Conservation (phyloP, 2,797 vertebrate genomes). For the Cirrhinus molitorella region DNA sequence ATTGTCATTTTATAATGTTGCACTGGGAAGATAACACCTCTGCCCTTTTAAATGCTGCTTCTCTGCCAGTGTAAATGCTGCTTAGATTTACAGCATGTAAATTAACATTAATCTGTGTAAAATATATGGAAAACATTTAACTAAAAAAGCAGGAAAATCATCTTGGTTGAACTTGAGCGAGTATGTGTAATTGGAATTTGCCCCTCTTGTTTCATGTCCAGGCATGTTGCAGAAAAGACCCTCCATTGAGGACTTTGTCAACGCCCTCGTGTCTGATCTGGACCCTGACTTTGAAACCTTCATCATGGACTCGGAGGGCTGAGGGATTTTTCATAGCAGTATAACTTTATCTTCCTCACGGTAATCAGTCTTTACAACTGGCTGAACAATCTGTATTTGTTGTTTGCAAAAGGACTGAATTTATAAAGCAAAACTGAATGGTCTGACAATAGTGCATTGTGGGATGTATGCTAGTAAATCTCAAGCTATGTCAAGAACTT, state of each 20-base stretch:
- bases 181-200: conserved; percentile 7
- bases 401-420: neutral
- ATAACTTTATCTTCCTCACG: neutral
- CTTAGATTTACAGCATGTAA: neutral
- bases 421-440: neutral
- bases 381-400: neutral
- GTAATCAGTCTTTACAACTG: neutral
- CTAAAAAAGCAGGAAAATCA: neutral
- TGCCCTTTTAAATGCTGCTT: neutral
- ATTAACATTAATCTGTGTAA: neutral
- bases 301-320: conserved; percentile 89
- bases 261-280: conserved; percentile 92
- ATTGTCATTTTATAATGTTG: conserved; percentile 17
- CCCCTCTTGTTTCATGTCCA: conserved; percentile 68
- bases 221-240: conserved; percentile 94
- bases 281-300: conserved; percentile 92
- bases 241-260: conserved; percentile 91
- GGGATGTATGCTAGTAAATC: neutral
- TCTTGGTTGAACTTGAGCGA: neutral
- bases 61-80: neutral
- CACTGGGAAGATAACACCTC: neutral
- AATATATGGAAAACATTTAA: neutral
- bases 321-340: conserved; percentile 54
- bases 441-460: neutral
- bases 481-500: too few relatives aligned